These are phyloP conservation scores for Plestiodon gilberti DNA, from an alignment of 2,113 vertebrate species.

Conservation along the genomic window DNA sequence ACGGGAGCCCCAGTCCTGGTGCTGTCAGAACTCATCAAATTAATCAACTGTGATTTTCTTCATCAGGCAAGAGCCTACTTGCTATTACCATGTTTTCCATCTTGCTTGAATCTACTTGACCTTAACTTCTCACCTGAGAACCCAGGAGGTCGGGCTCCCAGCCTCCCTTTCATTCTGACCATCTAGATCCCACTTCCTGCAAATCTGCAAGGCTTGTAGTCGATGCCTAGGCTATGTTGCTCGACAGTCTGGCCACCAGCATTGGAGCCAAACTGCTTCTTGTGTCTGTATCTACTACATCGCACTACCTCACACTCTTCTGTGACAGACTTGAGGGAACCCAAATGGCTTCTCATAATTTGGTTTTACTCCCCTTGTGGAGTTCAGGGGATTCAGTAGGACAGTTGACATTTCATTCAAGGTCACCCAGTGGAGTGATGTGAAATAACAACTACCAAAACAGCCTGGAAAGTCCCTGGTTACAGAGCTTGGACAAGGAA, in stretches of 20 bases:
- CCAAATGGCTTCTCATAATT: neutral
- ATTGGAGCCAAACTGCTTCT: neutral
- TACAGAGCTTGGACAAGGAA: slow-evolving; percentile 13
- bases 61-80: too few species aligned
- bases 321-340: neutral
- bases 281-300: neutral
- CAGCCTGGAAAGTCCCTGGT: slow-evolving; percentile 24
- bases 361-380: neutral
- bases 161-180: too few species aligned
- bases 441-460: neutral
- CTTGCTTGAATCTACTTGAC: too few species aligned
- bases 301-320: neutral
- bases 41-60: too few species aligned
- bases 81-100: too few species aligned
- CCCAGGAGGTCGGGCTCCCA: too few species aligned
- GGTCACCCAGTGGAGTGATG: neutral
- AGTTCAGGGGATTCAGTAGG: neutral
- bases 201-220: neutral
- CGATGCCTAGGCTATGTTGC: neutral
- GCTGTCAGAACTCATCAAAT: too few species aligned
- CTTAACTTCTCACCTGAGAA: too few species aligned
- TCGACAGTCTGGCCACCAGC: too few species aligned
- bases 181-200: neutral
- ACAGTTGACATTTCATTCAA: neutral
- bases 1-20: too few species aligned